phyloP scores from a whole-genome alignment of 1,140 invertebrate species.

The Drosophila melanogaster region Release_6_plus_ISO1_MT NC_004354.4:5002001-5002500 shows the following conservation, averaged over 20 bases:
- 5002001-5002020: conserved; percentile 37
- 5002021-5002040: conserved; percentile 39
- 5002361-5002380: conserved; percentile 8
- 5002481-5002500: conserved; percentile 24
- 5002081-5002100: background rate
- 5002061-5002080: no score
- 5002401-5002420: conserved; percentile 45
- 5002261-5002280: background rate
- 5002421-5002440: conserved; percentile 73
- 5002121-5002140: conserved; percentile 25
- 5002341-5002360: conserved; percentile 38
- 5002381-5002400: conserved; percentile 31
- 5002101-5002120: conserved; percentile 1
- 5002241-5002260: background rate
- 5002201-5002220: no score
- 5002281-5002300: background rate
- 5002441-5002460: conserved; percentile 73
- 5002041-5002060: background rate
- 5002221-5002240: no score
- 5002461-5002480: conserved; percentile 49
- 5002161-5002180: background rate
- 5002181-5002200: no score
- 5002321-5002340: background rate
- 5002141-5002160: conserved; percentile 26
- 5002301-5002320: conserved; percentile 1